Conservation (phyloP, 2,113 vertebrate genomes). For the Laticauda colubrina region DNA sequence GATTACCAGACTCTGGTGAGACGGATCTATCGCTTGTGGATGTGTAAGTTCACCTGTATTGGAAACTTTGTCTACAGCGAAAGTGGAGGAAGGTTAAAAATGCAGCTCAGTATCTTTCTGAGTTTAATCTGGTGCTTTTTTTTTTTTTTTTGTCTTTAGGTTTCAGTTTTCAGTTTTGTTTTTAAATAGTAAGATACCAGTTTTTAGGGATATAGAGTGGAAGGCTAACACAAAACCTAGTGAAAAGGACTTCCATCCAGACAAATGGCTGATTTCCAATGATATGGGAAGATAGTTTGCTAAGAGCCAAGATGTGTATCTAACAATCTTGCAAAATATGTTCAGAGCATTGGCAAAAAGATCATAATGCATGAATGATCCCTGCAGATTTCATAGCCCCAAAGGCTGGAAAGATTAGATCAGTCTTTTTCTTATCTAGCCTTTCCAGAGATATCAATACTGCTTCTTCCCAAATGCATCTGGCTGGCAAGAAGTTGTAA, state of each 20-base stretch:
- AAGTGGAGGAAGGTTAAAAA: background rate
- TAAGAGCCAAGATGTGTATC: background rate
- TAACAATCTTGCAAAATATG: background rate
- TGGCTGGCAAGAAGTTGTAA: background rate
- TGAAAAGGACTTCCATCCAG: background rate
- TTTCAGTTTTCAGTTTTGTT: background rate
- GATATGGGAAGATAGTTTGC: background rate
- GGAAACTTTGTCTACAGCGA: background rate
- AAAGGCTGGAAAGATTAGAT: background rate
- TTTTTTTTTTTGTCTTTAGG: background rate
- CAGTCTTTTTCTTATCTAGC: background rate
- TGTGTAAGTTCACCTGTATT: slow-evolving; percentile 76
- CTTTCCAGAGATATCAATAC: background rate
- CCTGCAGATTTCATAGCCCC: background rate
- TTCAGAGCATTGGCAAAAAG: background rate
- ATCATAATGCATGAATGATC: background rate
- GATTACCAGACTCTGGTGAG: slow-evolving; percentile 82
- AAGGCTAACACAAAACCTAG: background rate
- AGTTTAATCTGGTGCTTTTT: background rate
- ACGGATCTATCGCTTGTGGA: slow-evolving; percentile 88
- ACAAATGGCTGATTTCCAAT: background rate
- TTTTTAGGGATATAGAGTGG: background rate
- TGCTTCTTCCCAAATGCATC: no score
- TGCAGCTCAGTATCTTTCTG: background rate
- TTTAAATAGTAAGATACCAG: background rate